Evolutionary conservation across 2,113 vertebrate genomes (phyloP).

Genomic region (Otolemur garnettii): DNA sequence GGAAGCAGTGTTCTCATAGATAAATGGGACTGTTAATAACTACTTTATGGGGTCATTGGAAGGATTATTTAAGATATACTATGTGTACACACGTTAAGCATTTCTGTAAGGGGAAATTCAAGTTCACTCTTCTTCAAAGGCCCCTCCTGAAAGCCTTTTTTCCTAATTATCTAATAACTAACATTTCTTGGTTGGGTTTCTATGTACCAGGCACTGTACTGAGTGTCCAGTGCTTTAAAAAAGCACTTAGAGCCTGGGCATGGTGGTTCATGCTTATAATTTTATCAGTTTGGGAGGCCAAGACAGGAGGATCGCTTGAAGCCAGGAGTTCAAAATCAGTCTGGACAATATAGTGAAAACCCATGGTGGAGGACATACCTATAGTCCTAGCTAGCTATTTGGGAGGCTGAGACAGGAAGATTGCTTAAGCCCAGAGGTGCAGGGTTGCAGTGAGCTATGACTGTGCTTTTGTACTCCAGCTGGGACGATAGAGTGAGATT

Average conservation of each 20-base stretch:
- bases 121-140: background rate
- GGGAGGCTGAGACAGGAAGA: no score
- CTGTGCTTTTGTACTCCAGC: no score
- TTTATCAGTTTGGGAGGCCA: no score
- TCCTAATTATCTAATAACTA: conserved; percentile 5
- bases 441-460: no score
- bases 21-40: conserved; percentile 28
- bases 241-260: background rate
- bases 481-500: no score
- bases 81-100: background rate
- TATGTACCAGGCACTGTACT: background rate
- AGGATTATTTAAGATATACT: conserved; percentile 29
- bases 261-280: no score
- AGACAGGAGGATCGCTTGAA: no score
- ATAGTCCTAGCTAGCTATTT: no score
- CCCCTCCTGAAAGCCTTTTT: background rate
- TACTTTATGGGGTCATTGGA: background rate
- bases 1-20: conserved; percentile 22
- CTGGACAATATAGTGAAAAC: no score
- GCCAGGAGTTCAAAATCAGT: no score
- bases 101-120: background rate
- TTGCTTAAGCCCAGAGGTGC: no score
- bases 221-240: background rate
- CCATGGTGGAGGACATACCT: no score
- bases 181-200: background rate